A percentile compares a stretch with the other conserved stretches of the same genome.
Conservation (phyloP, 2,888 invertebrate species). For the Barypeithes pellucidus region DNA sequence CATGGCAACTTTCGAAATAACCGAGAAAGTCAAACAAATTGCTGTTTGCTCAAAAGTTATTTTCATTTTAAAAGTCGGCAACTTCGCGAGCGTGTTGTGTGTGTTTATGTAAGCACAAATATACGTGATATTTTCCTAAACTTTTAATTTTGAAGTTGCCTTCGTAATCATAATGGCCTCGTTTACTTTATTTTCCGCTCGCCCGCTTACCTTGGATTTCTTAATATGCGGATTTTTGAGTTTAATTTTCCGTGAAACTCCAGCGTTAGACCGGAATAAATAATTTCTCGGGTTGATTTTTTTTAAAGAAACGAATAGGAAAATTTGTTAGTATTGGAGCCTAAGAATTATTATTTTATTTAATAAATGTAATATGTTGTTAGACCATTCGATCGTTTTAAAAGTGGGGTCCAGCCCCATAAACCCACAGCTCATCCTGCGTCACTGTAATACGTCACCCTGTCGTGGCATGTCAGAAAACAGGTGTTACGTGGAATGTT, state of each 20-base stretch:
- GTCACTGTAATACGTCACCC: too few relatives aligned
- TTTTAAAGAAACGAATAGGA: not conserved
- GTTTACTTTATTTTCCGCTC: slow-evolving; percentile 29
- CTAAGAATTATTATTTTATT: too few relatives aligned
- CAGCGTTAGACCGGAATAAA: slow-evolving; percentile 7
- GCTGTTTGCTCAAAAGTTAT: slow-evolving; percentile 45
- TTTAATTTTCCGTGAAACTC: slow-evolving; percentile 33
- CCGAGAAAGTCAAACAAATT: slow-evolving; percentile 44
- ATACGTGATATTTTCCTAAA: slow-evolving; percentile 42
- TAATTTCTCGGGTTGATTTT: not conserved
- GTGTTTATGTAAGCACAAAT: slow-evolving; percentile 43
- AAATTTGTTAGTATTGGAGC: not conserved
- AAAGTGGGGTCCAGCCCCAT: too few relatives aligned
- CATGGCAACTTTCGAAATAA: slow-evolving; percentile 31
- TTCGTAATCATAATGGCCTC: slow-evolving; percentile 41
- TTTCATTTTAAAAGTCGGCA: slow-evolving; percentile 45
- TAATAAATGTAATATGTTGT: too few relatives aligned
- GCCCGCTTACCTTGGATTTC: slow-evolving; percentile 21
- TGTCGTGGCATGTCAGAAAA: too few relatives aligned
- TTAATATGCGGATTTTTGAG: slow-evolving; percentile 35
- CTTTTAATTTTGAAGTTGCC: slow-evolving; percentile 50
- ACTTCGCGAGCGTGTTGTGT: slow-evolving; percentile 42
- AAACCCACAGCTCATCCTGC: too few relatives aligned
- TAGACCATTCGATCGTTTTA: too few relatives aligned
- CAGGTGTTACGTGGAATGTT: too few relatives aligned